These are phyloP conservation scores for Choreutis nemorana DNA, from an alignment of 2,888 invertebrate species.

Conservation along the genomic window DNA sequence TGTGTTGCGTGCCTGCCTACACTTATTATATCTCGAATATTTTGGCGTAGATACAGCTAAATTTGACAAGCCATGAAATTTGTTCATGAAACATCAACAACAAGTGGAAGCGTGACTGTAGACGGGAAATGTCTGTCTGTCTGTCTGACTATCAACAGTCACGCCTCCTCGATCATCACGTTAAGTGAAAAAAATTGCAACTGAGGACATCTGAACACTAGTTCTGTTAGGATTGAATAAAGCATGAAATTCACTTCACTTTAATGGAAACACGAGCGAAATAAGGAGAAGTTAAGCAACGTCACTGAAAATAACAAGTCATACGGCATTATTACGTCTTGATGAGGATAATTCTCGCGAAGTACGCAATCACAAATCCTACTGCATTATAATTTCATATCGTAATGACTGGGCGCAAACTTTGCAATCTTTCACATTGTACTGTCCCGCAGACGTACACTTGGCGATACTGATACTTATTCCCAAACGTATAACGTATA, in stretches of 20 bases:
- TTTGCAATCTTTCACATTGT: slow-evolving; percentile 16
- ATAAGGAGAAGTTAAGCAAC: slow-evolving; percentile 15
- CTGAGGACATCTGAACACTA: slow-evolving; percentile 13
- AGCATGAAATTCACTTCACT: slow-evolving; percentile 3
- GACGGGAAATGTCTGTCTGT: slow-evolving; percentile 17
- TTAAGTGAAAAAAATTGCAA: no score
- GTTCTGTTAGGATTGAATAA: no score
- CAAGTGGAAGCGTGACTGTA: slow-evolving; percentile 20
- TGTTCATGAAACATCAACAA: no score
- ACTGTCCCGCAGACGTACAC: no score
- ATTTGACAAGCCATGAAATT: no score
- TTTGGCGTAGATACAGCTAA: no score
- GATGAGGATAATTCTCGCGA: slow-evolving; percentile 22
- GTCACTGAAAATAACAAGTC: slow-evolving; percentile 30
- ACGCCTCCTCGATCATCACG: slow-evolving; percentile 27
- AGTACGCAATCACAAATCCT: slow-evolving; percentile 11
- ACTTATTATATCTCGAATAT: no score
- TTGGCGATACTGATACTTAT: no score
- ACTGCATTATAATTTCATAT: slow-evolving; percentile 27
- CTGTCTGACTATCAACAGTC: slow-evolving; percentile 19
- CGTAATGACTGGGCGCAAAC: slow-evolving; percentile 31
- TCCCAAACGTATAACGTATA: no score
- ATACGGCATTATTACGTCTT: slow-evolving; percentile 18
- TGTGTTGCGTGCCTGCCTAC: no score
- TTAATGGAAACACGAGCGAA: slow-evolving; percentile 1